Evolutionary conservation across 2,797 vertebrate genomes (phyloP).

Genomic region (Sparus aurata): DNA sequence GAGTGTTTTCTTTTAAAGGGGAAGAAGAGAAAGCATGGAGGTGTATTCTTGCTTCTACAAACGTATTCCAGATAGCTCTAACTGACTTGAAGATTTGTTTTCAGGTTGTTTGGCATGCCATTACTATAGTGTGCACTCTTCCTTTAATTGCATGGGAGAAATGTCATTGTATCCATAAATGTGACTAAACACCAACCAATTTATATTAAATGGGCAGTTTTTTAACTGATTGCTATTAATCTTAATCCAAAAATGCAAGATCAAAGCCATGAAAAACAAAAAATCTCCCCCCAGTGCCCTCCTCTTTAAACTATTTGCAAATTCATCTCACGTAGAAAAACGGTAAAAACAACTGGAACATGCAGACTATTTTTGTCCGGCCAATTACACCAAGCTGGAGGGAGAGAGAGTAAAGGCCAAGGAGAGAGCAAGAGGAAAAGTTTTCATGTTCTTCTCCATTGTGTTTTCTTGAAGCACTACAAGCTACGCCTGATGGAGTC

Average conservation of each 20-base stretch:
- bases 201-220: neutral
- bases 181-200: neutral
- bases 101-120: conserved; percentile 3
- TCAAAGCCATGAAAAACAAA: conserved; percentile 22
- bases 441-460: conserved; percentile 20
- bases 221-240: conserved; percentile 1
- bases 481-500: conserved; percentile 20
- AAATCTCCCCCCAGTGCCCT: neutral
- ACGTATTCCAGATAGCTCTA: conserved; percentile 17
- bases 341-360: conserved; percentile 8
- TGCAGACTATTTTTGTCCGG: conserved; percentile 16
- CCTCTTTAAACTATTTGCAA: neutral
- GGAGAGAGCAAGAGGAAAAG: conserved; percentile 18
- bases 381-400: conserved; percentile 38
- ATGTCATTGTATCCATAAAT: neutral
- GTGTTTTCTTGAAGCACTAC: conserved; percentile 29
- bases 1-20: conserved; percentile 14
- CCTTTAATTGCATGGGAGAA: neutral
- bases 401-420: conserved; percentile 31
- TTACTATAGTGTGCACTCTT: conserved; percentile 26
- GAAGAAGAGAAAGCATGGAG: conserved; percentile 14
- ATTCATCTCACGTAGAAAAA: conserved; percentile 22
- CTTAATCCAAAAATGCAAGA: conserved; percentile 8
- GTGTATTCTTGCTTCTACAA: neutral
- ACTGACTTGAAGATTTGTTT: conserved; percentile 14